Evolutionary conservation across 1,140 invertebrate species (phyloP).

Genomic region (Wasmannia auropunctata): DNA sequence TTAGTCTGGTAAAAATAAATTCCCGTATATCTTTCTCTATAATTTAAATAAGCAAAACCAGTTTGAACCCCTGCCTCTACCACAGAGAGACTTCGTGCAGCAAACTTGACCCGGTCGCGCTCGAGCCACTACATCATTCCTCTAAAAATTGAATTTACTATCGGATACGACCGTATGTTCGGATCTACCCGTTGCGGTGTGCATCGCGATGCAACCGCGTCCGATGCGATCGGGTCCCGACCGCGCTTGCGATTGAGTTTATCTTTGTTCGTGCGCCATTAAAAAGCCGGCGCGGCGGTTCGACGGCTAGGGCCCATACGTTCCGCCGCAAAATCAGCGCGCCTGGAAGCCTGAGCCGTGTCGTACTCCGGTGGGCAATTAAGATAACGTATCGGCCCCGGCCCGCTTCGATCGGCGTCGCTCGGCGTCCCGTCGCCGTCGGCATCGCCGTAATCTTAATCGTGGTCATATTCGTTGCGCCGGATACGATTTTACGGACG

Average conservation of each 20-base stretch:
- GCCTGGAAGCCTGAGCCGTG: constrained; percentile 7
- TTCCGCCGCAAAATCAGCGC: constrained; percentile 13
- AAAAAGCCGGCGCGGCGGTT: constrained; percentile 9
- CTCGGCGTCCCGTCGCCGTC: constrained; percentile 44
- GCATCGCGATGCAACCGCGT: not conserved
- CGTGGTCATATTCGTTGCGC: constrained; percentile 50
- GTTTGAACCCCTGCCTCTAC: not conserved
- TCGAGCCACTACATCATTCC: not conserved
- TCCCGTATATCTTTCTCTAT: not conserved
- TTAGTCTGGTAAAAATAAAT: not conserved
- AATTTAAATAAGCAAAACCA: constrained; percentile 21
- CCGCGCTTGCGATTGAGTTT: constrained; percentile 7
- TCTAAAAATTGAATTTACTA: constrained; percentile 46
- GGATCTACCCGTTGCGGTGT: not conserved
- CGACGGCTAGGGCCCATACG: not conserved
- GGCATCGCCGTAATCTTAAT: constrained; percentile 49
- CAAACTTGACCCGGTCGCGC: constrained; percentile 5
- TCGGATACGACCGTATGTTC: constrained; percentile 2
- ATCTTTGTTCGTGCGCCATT: constrained; percentile 35
- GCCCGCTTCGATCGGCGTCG: constrained; percentile 45
- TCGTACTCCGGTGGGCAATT: constrained; percentile 41
- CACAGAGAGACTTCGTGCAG: not conserved
- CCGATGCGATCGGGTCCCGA: not conserved
- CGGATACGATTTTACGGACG: constrained; percentile 45
- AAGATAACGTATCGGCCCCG: constrained; percentile 50